A percentile compares a stretch with the other conserved stretches of the same genome.
Conservation (phyloP, 2,113 vertebrate genomes). For the Pluvialis apricaria region DNA sequence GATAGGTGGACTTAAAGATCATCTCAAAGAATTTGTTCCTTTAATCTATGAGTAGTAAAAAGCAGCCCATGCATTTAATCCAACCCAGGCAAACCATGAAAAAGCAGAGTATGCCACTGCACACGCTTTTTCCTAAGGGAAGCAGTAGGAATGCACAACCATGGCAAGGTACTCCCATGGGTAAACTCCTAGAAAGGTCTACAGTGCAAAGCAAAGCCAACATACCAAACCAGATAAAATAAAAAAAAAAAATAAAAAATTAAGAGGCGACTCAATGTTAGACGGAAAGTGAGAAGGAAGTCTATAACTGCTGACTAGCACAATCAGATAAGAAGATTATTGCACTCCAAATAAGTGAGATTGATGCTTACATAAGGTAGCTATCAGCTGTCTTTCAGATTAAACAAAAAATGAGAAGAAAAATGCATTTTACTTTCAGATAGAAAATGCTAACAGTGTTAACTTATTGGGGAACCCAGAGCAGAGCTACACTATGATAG, state of each 20-base stretch:
- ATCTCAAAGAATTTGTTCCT: neutral
- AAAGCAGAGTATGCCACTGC: neutral
- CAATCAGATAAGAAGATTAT: neutral
- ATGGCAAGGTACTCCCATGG: neutral
- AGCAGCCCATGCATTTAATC: neutral
- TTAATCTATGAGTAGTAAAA: neutral
- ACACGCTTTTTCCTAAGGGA: neutral
- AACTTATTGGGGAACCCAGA: constrained; percentile 7
- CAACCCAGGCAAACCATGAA: neutral
- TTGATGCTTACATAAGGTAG: neutral
- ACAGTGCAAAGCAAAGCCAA: neutral
- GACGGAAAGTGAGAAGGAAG: neutral
- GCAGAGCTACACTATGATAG: constrained; percentile 27
- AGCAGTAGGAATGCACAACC: neutral
- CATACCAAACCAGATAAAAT: fast-evolving
- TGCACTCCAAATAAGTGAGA: neutral
- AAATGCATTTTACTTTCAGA: neutral
- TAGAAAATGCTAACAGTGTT: neutral
- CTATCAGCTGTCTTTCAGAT: neutral
- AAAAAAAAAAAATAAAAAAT: neutral
- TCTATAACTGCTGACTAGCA: neutral
- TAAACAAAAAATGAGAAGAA: neutral
- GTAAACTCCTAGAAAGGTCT: neutral
- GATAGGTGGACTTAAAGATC: neutral
- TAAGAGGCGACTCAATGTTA: neutral